phyloP scores from a whole-genome alignment of 2,888 invertebrate species.

The Lymantria monacha region DNA sequence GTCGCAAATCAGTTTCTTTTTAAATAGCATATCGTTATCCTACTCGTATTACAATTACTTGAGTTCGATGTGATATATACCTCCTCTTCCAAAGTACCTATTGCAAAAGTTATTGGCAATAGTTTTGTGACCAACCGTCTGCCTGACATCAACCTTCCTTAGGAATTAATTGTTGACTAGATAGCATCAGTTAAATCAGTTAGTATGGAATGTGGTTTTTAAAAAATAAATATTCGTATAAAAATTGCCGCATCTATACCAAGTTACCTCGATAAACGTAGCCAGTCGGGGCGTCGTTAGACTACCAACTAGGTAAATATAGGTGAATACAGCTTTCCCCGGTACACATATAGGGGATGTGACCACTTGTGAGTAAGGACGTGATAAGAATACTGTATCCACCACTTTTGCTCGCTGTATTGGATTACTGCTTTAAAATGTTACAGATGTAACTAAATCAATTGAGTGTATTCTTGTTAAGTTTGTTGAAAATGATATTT shows the following conservation, averaged over 20 bases:
- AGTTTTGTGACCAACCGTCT: too few relatives aligned
- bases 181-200: too few relatives aligned
- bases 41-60: too few relatives aligned
- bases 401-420: conserved; percentile 9
- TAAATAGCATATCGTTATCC: too few relatives aligned
- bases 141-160: too few relatives aligned
- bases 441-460: background rate
- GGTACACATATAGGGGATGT: conserved; percentile 24
- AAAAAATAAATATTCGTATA: too few relatives aligned
- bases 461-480: background rate
- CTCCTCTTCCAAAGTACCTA: too few relatives aligned
- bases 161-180: too few relatives aligned
- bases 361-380: conserved; percentile 36
- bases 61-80: too few relatives aligned
- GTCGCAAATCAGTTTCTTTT: too few relatives aligned
- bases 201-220: too few relatives aligned
- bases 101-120: too few relatives aligned
- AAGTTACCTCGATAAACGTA: conserved; percentile 9
- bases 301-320: conserved; percentile 46
- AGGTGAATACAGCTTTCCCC: conserved; percentile 38
- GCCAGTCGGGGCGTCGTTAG: conserved; percentile 31
- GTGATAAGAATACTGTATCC: conserved; percentile 32
- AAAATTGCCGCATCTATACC: conserved; percentile 22
- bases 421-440: background rate
- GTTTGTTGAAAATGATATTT: background rate